Evolutionary conservation across 2,888 invertebrate genomes (phyloP).

Genomic region (Hemicrepidius hirtus): DNA sequence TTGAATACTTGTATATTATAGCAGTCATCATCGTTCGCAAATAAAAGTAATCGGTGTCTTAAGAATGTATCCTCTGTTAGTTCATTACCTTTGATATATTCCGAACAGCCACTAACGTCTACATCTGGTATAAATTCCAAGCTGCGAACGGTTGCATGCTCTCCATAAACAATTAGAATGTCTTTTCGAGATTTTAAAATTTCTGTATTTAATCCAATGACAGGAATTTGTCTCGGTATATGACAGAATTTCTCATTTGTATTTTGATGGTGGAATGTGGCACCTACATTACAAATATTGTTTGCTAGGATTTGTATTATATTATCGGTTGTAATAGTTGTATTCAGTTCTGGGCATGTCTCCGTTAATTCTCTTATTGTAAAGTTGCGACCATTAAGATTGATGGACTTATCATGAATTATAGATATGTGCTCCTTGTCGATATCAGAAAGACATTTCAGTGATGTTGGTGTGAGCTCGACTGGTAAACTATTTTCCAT

Average conservation of each 20-base stretch:
- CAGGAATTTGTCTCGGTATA: neutral
- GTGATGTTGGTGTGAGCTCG: neutral
- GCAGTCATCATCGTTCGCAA: neutral
- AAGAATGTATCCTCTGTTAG: neutral
- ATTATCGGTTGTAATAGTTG: neutral
- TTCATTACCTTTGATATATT: neutral
- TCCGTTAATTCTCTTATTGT: neutral
- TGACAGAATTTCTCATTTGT: too few species aligned
- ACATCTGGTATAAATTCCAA: neutral
- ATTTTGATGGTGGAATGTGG: neutral
- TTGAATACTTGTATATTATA: neutral
- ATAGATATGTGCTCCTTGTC: neutral
- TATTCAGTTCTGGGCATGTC: neutral
- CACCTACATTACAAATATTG: neutral
- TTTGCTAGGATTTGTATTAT: neutral
- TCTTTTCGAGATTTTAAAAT: neutral
- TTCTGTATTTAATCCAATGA: neutral
- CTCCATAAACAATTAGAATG: neutral
- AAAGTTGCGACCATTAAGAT: neutral
- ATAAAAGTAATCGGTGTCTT: neutral
- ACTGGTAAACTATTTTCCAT: neutral
- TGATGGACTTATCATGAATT: neutral
- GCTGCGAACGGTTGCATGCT: neutral
- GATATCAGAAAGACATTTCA: neutral
- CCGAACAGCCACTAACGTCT: neutral